Conservation (phyloP, 2,797 vertebrate species). For the Tadarida brasiliensis region DNA sequence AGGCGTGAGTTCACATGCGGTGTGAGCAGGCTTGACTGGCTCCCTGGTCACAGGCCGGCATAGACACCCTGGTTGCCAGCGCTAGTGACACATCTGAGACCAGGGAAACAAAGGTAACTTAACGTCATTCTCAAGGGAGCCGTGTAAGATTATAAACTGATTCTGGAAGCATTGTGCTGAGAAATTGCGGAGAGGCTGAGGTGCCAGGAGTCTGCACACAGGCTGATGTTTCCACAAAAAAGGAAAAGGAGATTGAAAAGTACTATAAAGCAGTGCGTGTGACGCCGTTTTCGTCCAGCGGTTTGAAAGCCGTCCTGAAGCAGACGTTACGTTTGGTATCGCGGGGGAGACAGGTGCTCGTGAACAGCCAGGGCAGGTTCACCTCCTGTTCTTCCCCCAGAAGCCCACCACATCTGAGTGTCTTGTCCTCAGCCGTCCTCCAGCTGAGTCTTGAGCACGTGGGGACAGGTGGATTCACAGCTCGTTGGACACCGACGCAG, state of each 20-base stretch:
- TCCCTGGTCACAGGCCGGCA: neutral
- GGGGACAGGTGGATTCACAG: neutral
- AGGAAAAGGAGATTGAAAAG: conserved; percentile 29
- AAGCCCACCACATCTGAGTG: neutral
- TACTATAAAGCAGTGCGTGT: neutral
- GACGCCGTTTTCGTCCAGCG: neutral
- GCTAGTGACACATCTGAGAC: neutral
- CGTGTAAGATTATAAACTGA: neutral
- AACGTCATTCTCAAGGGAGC: neutral
- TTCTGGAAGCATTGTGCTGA: neutral
- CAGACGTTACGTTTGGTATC: neutral
- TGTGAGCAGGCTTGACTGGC: neutral
- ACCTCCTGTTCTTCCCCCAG: neutral
- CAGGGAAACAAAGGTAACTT: neutral
- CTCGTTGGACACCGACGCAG: too few species aligned
- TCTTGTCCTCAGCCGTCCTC: neutral
- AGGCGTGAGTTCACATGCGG: neutral
- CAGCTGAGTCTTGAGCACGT: neutral
- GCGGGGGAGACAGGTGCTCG: neutral
- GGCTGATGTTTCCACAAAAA: conserved; percentile 50
- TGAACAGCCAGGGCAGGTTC: neutral
- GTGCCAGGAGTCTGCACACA: conserved; percentile 26
- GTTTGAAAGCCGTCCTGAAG: neutral
- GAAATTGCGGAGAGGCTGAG: neutral
- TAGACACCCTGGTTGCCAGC: neutral